Base-by-base conservation (phyloP, 2,888 invertebrate genomes). In the Hemistola chrysoprasaria region DNA sequence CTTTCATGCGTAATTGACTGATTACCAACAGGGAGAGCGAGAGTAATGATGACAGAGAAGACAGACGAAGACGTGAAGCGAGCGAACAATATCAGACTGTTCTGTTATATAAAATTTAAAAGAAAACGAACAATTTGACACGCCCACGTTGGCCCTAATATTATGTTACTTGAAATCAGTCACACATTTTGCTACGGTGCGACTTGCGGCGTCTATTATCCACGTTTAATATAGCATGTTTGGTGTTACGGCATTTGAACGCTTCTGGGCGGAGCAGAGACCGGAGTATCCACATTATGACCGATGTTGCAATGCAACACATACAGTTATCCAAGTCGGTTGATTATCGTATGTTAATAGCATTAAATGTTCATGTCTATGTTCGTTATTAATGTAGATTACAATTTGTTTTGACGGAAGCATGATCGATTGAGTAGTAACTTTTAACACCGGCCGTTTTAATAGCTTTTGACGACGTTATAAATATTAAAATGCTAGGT, bases 271-370 rank as follows among this genome's bases (percentile, higher is more conserved):
- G 58, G 51, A 59, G 62, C 65, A 62, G 63, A 67, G 49, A 46
- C 51, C 47, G n/a, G n/a, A n/a, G n/a, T n/a, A n/a, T n/a, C 41
- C 42, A 51, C 28, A 11, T 16, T 16, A 16, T 30, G 27, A 37
- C 43, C 49, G 62, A 66, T 82, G 84, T 79, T 82, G 83, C 75
- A 85, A 85, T 82, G 83, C 75, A 85, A 85, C 52, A 57, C 58
- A 70, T 78, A 84, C 82, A 77, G 81, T 83, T 81, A 83, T 56
- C 62, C 56, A 53, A 60, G 59, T 55, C 65, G 55, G 75, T 77
- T 77, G 60, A 49, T 64, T 73, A 76, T 73, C 76, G 55, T 65
- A 71, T 76, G 73, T 63, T 71, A 77, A 78, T 78, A 70, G 67
- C 60, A 69, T 68, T 71, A 77, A 77, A 73, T 64, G 65, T 50